A percentile compares a stretch with the other conserved stretches of the same genome.
Conservation (phyloP, 1,140 invertebrate genomes). For the Drosophila bocqueti region DNA sequence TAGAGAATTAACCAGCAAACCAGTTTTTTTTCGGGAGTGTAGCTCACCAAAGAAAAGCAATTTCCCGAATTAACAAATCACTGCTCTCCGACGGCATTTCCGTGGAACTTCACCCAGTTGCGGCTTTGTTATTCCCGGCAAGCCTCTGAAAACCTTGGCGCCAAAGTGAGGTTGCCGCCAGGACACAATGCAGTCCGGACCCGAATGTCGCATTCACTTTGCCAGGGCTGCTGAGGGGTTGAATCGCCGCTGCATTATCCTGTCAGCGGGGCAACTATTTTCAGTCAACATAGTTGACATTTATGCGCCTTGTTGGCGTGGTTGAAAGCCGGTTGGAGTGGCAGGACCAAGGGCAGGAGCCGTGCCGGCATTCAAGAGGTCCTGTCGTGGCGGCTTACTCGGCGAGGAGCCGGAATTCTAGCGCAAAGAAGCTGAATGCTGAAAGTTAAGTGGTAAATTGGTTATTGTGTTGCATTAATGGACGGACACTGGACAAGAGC, state of each 20-base stretch:
- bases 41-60: neutral
- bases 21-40: neutral
- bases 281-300: constrained; percentile 77
- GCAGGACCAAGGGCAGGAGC: constrained; percentile 8
- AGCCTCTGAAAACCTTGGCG: constrained; percentile 11
- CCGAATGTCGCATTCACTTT: constrained; percentile 63
- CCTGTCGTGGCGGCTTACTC: constrained; percentile 39
- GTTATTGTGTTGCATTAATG: constrained; percentile 73
- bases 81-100: neutral
- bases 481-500: constrained; percentile 26
- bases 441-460: constrained; percentile 75
- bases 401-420: constrained; percentile 47
- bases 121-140: neutral
- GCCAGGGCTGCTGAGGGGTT: constrained; percentile 14
- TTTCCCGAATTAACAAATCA: constrained; percentile 20
- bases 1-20: neutral
- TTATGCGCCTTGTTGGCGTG: constrained; percentile 65
- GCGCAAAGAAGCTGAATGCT: constrained; percentile 44
- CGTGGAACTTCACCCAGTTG: neutral
- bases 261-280: constrained; percentile 69
- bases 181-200: constrained; percentile 40
- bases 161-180: constrained; percentile 16
- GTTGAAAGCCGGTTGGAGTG: constrained; percentile 11
- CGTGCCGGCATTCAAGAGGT: constrained; percentile 24
- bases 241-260: constrained; percentile 62